Percentiles rank a stretch among this genome's conserved stretches.
phyloP scores from a whole-genome alignment of 64 coral and sea anemone species.

The Montipora efflorescens region DNA sequence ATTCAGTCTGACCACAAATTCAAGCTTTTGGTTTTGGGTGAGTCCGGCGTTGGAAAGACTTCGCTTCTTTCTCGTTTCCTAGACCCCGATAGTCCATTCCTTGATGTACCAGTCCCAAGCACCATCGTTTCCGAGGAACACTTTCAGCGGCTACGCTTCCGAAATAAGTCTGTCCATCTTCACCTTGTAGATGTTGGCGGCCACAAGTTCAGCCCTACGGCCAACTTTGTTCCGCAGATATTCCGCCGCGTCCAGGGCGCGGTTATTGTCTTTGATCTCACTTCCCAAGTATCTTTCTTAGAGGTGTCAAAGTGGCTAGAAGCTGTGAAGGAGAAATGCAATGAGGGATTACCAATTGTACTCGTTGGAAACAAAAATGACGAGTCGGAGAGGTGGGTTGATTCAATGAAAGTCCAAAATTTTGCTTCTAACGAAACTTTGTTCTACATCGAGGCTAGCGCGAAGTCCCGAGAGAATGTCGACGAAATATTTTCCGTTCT shows the following conservation, averaged over 20 bases:
- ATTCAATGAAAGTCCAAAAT: constrained; percentile 8
- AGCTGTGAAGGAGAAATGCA: constrained; percentile 17
- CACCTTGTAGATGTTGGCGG: constrained; percentile 82
- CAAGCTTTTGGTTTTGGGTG: constrained; percentile 62
- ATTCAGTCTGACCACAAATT: constrained; percentile 53
- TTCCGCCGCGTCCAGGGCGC: constrained; percentile 69
- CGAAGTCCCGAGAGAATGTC: constrained; percentile 66
- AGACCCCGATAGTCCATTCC: background rate
- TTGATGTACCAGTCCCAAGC: background rate
- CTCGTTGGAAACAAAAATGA: constrained; percentile 94
- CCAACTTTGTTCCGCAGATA: constrained; percentile 63
- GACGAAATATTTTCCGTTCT: constrained; percentile 85
- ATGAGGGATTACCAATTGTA: constrained; percentile 44
- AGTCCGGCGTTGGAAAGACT: constrained; percentile 69
- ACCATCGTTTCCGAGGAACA: constrained; percentile 60
- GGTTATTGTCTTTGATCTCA: constrained; percentile 75
- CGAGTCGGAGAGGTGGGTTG: constrained; percentile 5
- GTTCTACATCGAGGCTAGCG: constrained; percentile 87
- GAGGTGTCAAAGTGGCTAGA: constrained; percentile 72
- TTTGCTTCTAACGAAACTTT: constrained; percentile 39
- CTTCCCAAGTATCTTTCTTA: constrained; percentile 53
- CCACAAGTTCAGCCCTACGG: constrained; percentile 16
- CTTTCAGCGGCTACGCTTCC: constrained; percentile 68
- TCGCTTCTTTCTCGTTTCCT: constrained; percentile 63
- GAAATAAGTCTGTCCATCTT: constrained; percentile 78